Base-by-base conservation (phyloP, 1,140 invertebrate species). In the Drosophila nannoptera region DNA sequence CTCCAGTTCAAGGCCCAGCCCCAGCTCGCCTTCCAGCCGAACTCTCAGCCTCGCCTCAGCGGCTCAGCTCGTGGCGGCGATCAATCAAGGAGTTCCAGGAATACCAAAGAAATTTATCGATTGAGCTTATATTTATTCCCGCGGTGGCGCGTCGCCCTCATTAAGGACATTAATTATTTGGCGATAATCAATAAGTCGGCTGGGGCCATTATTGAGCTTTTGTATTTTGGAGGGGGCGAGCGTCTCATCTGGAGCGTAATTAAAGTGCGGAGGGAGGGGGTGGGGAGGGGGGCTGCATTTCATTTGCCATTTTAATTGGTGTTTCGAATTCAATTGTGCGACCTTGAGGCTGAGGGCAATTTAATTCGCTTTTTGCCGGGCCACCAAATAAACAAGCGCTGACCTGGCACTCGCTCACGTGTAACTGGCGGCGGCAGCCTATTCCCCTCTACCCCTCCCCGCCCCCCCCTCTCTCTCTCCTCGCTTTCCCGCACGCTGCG, bases 271-370 rank as follows among this genome's bases (percentile, higher is more conserved):
- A n/a, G n/a, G n/a, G n/a, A 14, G 43, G 9, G 49, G 8, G 49
- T 14, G n/a, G 4, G 3, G 43, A 65, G 53, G 12, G 55, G 6
- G 14, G 40, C 12, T 43, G 22, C 16, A 66, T 71, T 67, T 71
- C 66, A 50, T 67, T 45, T 48, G 43, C 16, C 11, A 56, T 31
- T 61, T 61, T 67, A 67, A 67, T 67, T 67, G 43, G 55, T 64
- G 69, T 67, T 71, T 67, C 56, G 49, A 61, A 70, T 67, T 71
- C 69, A 71, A 71, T 71, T 67, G 64, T 50, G 36, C 49, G 62
- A 70, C 68, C 68, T 70, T 70, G 68, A 60, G 49, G 53, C 38
- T 22, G 38, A 22, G 43, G 40, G 58, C 49, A 40, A 56, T 69
- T 69, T 69, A 33, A 69, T 67, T 36, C 61, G 61, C 50, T 63